Evolutionary conservation across 2,797 vertebrate species (phyloP).

Genomic region (Bradypodion pumilum): DNA sequence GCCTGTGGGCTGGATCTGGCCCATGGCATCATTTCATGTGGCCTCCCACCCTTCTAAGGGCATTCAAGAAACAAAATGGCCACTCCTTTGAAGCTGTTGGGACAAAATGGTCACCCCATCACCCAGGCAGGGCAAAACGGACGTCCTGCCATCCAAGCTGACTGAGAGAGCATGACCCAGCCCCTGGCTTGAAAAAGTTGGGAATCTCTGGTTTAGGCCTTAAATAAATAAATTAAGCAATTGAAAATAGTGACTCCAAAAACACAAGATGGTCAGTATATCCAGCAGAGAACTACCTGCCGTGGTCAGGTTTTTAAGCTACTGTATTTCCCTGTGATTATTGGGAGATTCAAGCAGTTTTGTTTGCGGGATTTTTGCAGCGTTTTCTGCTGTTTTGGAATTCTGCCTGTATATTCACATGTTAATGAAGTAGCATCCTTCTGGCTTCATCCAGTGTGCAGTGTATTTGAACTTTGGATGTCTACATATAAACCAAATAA

Average conservation of each 20-base stretch:
- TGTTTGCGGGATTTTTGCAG: neutral
- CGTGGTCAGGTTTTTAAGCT: neutral
- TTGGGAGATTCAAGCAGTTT: neutral
- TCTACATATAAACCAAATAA: neutral
- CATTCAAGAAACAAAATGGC: too few species aligned
- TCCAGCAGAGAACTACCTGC: neutral
- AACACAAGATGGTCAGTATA: neutral
- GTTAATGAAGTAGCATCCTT: constrained; percentile 22
- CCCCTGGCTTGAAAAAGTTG: too few species aligned
- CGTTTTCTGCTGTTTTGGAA: constrained; percentile 23
- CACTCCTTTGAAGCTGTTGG: too few species aligned
- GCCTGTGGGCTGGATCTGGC: too few species aligned
- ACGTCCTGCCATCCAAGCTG: too few species aligned
- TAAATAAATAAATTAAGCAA: too few species aligned
- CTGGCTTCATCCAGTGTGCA: constrained; percentile 36
- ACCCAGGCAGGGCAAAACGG: too few species aligned
- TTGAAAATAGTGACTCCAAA: neutral
- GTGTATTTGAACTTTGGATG: neutral
- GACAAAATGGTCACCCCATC: too few species aligned
- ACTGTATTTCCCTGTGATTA: neutral
- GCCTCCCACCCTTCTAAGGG: too few species aligned
- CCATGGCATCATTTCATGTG: too few species aligned
- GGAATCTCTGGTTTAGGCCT: too few species aligned
- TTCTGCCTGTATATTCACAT: constrained; percentile 20
- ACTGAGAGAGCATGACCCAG: too few species aligned